Base-by-base conservation (phyloP, 1,140 invertebrate genomes). In the Pseudobourletiella spinata region DNA sequence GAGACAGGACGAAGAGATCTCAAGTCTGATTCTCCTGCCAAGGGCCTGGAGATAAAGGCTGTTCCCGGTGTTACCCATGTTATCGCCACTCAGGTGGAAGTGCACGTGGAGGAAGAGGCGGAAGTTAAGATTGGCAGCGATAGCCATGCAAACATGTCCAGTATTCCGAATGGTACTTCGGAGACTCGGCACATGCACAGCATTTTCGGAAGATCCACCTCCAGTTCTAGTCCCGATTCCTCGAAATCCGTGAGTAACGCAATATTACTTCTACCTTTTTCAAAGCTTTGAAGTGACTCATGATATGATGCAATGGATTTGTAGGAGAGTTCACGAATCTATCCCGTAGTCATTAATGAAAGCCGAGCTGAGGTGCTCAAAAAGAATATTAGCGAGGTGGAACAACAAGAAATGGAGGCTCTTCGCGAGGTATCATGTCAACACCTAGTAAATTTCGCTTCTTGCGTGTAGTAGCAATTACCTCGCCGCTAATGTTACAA, bases 401-500 rank as follows among this genome's bases (percentile, higher is more conserved):
- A 90, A 71, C 82, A 81, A 22, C 87, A 89, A 71, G 86, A 90
- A 71, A 86, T 88, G 73, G 88, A 92, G 75, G 84, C 88, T 22
- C 80, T 86, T 30, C 79, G 86, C 79, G 88, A 89, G 81, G 88
- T 90, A 76, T 22, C 4, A n/a, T n/a, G n/a, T n/a, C n/a, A n/a
- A n/a, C n/a, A n/a, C n/a, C n/a, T n/a, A n/a, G n/a, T n/a, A n/a
- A n/a, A n/a, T n/a, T n/a, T n/a, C n/a, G n/a, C n/a, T n/a, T n/a
- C n/a, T n/a, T n/a, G n/a, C n/a, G n/a, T n/a, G n/a, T n/a, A n/a
- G n/a, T n/a, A n/a, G n/a, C n/a, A n/a, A n/a, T n/a, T n/a, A n/a
- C n/a, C n/a, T n/a, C n/a, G n/a, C n/a, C n/a, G n/a, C n/a, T n/a
- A n/a, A n/a, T n/a, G n/a, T n/a, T n/a, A n/a, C n/a, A n/a, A n/a